Percentiles rank a stretch among this genome's conserved stretches.
phyloP scores from a whole-genome alignment of 2,888 invertebrate species.

The Crepidodera aurea region DNA sequence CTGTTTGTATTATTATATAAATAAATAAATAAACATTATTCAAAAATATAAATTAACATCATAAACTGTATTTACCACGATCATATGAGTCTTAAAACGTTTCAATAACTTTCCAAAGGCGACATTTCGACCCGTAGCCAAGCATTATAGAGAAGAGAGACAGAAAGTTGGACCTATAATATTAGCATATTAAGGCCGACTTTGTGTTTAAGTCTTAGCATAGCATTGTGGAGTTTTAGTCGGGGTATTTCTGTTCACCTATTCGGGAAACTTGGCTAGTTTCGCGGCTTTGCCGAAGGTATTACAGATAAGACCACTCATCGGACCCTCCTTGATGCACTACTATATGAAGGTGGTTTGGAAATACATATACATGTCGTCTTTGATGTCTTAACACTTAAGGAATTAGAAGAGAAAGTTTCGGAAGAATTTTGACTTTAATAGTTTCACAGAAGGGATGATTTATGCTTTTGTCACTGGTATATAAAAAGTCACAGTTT shows the following conservation, averaged over 20 bases:
- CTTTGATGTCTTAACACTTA: neutral
- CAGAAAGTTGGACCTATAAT: conserved; percentile 33
- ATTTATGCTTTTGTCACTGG: too few relatives aligned
- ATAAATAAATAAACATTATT: too few relatives aligned
- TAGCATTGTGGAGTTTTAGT: conserved; percentile 31
- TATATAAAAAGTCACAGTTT: too few relatives aligned
- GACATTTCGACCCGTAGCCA: conserved; percentile 3
- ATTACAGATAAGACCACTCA: conserved; percentile 9
- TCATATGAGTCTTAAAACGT: neutral
- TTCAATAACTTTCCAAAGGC: neutral
- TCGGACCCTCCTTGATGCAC: neutral
- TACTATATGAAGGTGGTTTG: too few relatives aligned
- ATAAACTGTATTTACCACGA: too few relatives aligned
- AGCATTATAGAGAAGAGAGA: neutral
- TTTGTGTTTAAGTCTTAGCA: conserved; percentile 38
- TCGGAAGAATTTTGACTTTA: too few relatives aligned
- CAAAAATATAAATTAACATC: too few relatives aligned
- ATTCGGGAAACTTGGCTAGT: conserved; percentile 7
- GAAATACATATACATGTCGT: neutral
- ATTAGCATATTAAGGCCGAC: conserved; percentile 44
- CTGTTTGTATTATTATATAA: too few relatives aligned
- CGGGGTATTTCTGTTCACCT: neutral
- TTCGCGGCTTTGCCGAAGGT: conserved; percentile 7
- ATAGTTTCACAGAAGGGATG: too few relatives aligned
- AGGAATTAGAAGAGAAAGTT: neutral